Evolutionary conservation across 2,797 vertebrate genomes (phyloP).

Genomic region (Melanotaenia parkinsoni): DNA sequence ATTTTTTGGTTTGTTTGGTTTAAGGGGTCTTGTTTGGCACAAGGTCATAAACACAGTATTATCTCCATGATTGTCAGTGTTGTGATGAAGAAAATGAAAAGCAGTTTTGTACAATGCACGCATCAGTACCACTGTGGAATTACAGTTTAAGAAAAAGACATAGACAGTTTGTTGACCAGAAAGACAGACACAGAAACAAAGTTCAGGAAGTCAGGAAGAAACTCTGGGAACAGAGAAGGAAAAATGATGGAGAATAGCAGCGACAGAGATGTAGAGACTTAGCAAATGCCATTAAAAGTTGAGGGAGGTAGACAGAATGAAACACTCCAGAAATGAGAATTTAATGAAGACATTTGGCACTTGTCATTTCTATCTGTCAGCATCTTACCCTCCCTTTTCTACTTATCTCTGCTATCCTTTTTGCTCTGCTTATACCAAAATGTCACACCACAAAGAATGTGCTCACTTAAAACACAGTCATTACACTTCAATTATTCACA

Average conservation of each 20-base stretch:
- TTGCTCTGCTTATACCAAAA: constrained; percentile 17
- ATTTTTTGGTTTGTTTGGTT: background rate
- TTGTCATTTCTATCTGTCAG: constrained; percentile 52
- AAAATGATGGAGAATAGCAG: constrained; percentile 21
- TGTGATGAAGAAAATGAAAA: background rate
- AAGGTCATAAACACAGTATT: background rate
- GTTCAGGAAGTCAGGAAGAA: constrained; percentile 24
- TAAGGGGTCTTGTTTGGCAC: background rate
- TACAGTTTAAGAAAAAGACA: background rate
- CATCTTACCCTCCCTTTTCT: constrained; percentile 28
- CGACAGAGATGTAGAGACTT: constrained; percentile 35
- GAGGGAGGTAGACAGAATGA: constrained; percentile 52
- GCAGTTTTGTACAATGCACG: background rate
- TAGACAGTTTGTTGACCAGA: background rate
- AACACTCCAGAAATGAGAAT: constrained; percentile 61
- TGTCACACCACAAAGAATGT: constrained; percentile 19
- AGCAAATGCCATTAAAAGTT: constrained; percentile 54
- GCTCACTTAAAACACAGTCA: constrained; percentile 15
- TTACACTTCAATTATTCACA: constrained; percentile 24
- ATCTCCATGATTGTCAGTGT: background rate
- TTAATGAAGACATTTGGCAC: constrained; percentile 69
- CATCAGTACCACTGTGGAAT: background rate
- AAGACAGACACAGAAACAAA: constrained; percentile 9
- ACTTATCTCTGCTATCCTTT: constrained; percentile 24
- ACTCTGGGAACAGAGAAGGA: constrained; percentile 20